These are phyloP conservation scores for Catharus fuscescens DNA, from an alignment of 2,113 vertebrate genomes.

Conservation along the genomic window DNA sequence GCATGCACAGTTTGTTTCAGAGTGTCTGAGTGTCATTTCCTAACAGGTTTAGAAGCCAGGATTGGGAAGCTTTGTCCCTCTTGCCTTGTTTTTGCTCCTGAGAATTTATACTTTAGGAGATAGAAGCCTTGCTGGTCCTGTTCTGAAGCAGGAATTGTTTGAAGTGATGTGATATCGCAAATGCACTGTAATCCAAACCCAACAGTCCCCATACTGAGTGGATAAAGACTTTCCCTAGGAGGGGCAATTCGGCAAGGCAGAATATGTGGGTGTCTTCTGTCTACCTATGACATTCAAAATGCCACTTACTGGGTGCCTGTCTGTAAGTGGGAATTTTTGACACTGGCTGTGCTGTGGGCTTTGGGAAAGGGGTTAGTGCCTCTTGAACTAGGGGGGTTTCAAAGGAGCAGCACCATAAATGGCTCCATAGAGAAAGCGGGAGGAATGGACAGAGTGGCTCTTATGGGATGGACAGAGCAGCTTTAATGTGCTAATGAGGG, in stretches of 20 bases:
- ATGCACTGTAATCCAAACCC: background rate
- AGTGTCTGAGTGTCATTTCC: background rate
- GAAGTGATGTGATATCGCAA: background rate
- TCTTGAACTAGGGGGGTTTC: constrained; percentile 76
- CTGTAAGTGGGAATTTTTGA: constrained; percentile 17
- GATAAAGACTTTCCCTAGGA: background rate
- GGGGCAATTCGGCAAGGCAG: background rate
- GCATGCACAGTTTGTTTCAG: background rate
- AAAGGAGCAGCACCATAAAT: constrained; percentile 70
- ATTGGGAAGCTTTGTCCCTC: background rate
- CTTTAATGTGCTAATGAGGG: constrained; percentile 84
- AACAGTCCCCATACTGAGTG: background rate
- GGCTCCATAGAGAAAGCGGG: constrained; percentile 64
- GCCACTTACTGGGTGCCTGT: background rate
- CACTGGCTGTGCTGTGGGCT: constrained; percentile 32
- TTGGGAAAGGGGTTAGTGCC: constrained; percentile 70
- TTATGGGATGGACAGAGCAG: constrained; percentile 76
- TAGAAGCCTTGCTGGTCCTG: background rate
- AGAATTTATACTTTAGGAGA: background rate
- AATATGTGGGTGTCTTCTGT: background rate
- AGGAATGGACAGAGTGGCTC: constrained; percentile 76
- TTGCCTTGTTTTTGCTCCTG: background rate
- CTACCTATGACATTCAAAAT: constrained; percentile 3
- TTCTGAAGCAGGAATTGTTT: background rate
- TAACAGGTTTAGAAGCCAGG: background rate